Conservation (phyloP, 2,888 invertebrate species). For the Sinelater perroti region DNA sequence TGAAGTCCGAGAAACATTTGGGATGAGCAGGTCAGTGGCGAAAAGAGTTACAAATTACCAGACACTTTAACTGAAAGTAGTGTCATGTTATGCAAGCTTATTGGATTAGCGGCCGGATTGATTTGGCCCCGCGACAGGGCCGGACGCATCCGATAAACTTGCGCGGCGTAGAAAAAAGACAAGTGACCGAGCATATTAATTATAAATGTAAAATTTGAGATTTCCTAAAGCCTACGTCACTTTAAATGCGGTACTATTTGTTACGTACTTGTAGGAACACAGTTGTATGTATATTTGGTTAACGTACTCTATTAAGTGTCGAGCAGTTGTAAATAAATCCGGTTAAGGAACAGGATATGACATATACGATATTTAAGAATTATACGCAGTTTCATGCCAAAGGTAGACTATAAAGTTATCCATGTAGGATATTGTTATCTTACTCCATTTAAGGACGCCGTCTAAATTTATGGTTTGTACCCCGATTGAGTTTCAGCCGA, state of each 20-base stretch:
- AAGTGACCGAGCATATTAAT: constrained; percentile 21
- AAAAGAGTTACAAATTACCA: constrained; percentile 18
- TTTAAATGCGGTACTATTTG: constrained; percentile 38
- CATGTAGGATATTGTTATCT: constrained; percentile 56
- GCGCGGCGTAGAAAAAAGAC: constrained; percentile 13
- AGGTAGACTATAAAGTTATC: constrained; percentile 61
- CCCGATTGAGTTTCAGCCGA: constrained; percentile 17
- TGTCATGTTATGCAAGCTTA: constrained; percentile 29
- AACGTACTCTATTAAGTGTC: constrained; percentile 48
- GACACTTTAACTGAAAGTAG: constrained; percentile 28
- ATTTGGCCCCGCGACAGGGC: background rate
- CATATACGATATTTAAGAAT: constrained; percentile 62
- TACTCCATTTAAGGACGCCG: constrained; percentile 30
- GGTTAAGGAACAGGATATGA: constrained; percentile 59
- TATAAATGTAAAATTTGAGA: constrained; percentile 21
- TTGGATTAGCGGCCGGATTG: constrained; percentile 18
- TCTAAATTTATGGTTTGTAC: constrained; percentile 26
- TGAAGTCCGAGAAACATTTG: constrained; percentile 25
- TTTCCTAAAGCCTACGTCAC: constrained; percentile 26
- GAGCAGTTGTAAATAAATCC: constrained; percentile 55
- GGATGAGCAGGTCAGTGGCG: constrained; percentile 34
- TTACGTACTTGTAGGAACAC: constrained; percentile 37
- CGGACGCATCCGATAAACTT: constrained; percentile 23
- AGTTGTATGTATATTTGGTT: constrained; percentile 57
- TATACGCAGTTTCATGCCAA: constrained; percentile 62